These are phyloP conservation scores for Schizopygopsis malacanthus DNA, from an alignment of 2,797 vertebrate species.

Conservation along the genomic window DNA sequence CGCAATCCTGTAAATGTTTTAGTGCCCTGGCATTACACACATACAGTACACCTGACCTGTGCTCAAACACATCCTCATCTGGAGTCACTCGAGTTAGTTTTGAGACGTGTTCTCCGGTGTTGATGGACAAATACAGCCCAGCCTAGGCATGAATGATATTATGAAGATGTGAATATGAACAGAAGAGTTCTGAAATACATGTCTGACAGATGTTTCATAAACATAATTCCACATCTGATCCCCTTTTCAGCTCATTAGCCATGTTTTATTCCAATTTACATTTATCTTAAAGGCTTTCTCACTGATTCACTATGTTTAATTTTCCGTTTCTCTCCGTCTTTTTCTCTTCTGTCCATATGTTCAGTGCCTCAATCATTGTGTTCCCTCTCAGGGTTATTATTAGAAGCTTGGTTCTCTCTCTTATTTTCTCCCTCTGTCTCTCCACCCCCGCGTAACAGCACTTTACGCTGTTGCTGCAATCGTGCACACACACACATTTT, in stretches of 20 bases:
- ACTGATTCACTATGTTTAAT: not conserved
- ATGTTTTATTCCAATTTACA: not conserved
- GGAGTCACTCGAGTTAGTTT: not conserved
- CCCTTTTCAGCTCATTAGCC: not conserved
- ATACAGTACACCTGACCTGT: not conserved
- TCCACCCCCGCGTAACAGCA: conserved; percentile 32
- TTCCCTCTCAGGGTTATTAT: conserved; percentile 59
- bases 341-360: conserved; percentile 36
- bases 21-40: conserved; percentile 15
- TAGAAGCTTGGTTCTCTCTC: conserved; percentile 54
- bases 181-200: not conserved
- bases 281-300: not conserved
- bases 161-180: not conserved
- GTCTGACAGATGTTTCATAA: not conserved
- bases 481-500: conserved; percentile 14
- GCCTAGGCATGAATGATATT: not conserved
- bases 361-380: conserved; percentile 58
- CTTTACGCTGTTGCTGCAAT: conserved; percentile 20
- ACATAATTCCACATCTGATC: not conserved
- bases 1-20: conserved; percentile 50
- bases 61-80: not conserved
- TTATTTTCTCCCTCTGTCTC: conserved; percentile 49
- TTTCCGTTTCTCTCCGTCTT: not conserved
- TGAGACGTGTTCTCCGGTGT: not conserved
- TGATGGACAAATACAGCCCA: not conserved